A percentile compares a stretch with the other conserved stretches of the same genome.
Conservation (phyloP, 2,888 invertebrate species). For the Trichogramma dendrolimi region DNA sequence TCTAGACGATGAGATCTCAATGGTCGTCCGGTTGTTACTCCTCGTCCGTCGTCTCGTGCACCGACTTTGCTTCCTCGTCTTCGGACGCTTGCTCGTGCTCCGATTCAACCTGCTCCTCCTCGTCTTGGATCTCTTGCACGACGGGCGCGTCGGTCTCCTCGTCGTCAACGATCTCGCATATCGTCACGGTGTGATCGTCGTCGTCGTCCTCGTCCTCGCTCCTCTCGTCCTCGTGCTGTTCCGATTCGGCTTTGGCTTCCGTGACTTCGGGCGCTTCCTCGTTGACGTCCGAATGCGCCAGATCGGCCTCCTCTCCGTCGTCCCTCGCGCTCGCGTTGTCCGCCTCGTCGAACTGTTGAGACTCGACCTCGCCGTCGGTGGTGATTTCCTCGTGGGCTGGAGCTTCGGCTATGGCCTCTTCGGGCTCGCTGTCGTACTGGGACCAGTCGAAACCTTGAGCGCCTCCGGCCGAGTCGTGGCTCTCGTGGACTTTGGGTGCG, state of each 20-base stretch:
- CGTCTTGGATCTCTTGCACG: slow-evolving; percentile 16
- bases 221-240: slow-evolving; percentile 1
- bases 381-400: slow-evolving; percentile 23
- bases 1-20: no score
- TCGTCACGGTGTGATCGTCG: background rate
- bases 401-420: slow-evolving; percentile 18
- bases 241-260: slow-evolving; percentile 31
- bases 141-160: background rate
- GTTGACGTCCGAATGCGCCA: slow-evolving; percentile 3
- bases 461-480: slow-evolving; percentile 19
- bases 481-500: slow-evolving; percentile 6
- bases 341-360: slow-evolving; percentile 34
- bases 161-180: background rate
- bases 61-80: slow-evolving; percentile 31
- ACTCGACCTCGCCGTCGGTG: slow-evolving; percentile 25
- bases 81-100: slow-evolving; percentile 5
- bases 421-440: slow-evolving; percentile 24
- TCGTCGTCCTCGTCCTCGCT: background rate
- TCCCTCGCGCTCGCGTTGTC: slow-evolving; percentile 33
- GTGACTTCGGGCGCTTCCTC: slow-evolving; percentile 14
- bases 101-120: slow-evolving; percentile 23
- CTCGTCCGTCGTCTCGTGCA: slow-evolving; percentile 15
- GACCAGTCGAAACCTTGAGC: slow-evolving; percentile 31
- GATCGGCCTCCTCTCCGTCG: slow-evolving; percentile 34
- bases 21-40: slow-evolving; percentile 23